Evolutionary conservation across 92 coral and sea anemone species (phyloP).

Genomic region (Diadumene lineata): DNA sequence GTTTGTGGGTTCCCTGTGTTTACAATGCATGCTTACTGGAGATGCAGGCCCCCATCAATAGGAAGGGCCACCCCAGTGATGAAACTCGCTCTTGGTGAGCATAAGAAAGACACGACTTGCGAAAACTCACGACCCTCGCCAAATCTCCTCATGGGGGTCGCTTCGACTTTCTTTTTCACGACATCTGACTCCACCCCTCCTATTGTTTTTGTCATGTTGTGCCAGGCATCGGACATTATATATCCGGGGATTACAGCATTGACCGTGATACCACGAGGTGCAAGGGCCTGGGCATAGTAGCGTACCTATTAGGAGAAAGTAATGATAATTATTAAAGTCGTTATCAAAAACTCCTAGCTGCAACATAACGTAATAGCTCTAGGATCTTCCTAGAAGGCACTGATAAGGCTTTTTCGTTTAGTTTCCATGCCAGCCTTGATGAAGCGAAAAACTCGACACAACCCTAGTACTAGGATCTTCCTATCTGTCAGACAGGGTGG

Average conservation of each 20-base stretch:
- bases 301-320: constrained; percentile 49
- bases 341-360: too few relatives aligned
- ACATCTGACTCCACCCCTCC: constrained; percentile 71
- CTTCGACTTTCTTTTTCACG: constrained; percentile 56
- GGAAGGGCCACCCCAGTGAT: constrained; percentile 78
- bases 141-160: constrained; percentile 79
- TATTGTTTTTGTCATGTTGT: constrained; percentile 55
- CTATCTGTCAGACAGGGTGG: too few relatives aligned
- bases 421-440: too few relatives aligned
- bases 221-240: constrained; percentile 82
- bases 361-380: too few relatives aligned
- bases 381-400: too few relatives aligned
- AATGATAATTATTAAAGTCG: background rate
- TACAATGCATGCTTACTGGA: constrained; percentile 31
- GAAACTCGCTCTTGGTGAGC: constrained; percentile 68
- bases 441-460: too few relatives aligned
- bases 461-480: too few relatives aligned
- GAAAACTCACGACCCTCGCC: constrained; percentile 80
- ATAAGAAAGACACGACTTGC: constrained; percentile 63
- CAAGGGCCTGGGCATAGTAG: constrained; percentile 80
- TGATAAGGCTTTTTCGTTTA: too few relatives aligned
- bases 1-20: too few relatives aligned
- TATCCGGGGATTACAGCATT: constrained; percentile 82
- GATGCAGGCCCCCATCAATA: constrained; percentile 79
- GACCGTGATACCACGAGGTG: constrained; percentile 78